These are phyloP conservation scores for Eurystomus gularis DNA, from an alignment of 2,113 vertebrate genomes.

Conservation along the genomic window DNA sequence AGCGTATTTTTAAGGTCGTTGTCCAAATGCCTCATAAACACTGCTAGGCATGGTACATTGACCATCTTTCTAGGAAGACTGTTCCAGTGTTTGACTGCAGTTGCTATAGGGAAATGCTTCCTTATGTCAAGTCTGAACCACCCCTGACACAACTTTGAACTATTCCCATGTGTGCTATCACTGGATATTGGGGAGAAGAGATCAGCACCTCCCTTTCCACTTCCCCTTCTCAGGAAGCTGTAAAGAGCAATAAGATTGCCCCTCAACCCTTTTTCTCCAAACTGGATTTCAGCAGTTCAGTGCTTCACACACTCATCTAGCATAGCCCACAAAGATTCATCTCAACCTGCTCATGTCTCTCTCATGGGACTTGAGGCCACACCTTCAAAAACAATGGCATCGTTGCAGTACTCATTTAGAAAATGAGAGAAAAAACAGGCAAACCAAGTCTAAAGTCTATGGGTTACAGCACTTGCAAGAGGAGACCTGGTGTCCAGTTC, in stretches of 20 bases:
- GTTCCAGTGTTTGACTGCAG: background rate
- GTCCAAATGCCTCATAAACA: background rate
- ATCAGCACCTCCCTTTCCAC: background rate
- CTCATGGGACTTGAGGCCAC: background rate
- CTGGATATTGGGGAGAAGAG: background rate
- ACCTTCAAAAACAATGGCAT: background rate
- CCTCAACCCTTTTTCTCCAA: background rate
- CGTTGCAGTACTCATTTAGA: background rate
- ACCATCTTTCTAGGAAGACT: background rate
- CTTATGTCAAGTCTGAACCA: background rate
- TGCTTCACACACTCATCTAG: background rate
- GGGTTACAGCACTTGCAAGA: background rate
- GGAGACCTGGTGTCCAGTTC: background rate
- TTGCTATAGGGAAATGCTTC: background rate
- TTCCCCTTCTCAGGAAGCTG: background rate
- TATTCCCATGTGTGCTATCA: fast-evolving
- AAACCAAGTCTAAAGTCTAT: background rate
- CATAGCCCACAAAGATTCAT: background rate
- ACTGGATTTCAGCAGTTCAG: background rate
- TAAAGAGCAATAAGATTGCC: background rate
- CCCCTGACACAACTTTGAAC: background rate
- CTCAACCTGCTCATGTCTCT: background rate
- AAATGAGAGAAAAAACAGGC: background rate
- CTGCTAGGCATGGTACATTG: fast-evolving
- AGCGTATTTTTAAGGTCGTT: background rate